phyloP scores from a whole-genome alignment of 2,797 vertebrate genomes.

The Paguma larvata region DNA sequence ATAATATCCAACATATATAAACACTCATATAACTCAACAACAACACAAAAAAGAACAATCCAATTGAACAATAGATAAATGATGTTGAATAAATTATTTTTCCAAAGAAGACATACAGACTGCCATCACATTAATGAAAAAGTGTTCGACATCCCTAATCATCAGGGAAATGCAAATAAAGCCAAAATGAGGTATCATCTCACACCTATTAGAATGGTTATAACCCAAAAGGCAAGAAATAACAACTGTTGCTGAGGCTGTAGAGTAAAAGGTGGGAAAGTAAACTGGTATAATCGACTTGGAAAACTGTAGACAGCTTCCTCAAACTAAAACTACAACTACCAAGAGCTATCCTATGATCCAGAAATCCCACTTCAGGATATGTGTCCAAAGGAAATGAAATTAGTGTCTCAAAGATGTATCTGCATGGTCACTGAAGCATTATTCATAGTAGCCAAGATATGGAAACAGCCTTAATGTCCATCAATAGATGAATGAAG shows the following conservation, averaged over 20 bases:
- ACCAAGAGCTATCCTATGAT: neutral
- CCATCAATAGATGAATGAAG: neutral
- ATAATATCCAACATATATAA: neutral
- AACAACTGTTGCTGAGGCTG: neutral
- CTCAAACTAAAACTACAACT: neutral
- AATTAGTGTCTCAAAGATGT: neutral
- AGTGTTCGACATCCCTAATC: neutral
- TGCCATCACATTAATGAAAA: neutral
- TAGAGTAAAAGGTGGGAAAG: neutral
- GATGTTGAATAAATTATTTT: neutral
- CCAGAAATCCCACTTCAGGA: neutral
- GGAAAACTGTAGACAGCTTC: neutral
- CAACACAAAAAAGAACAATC: neutral
- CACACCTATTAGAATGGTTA: neutral
- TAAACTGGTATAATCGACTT: neutral
- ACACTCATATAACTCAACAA: neutral
- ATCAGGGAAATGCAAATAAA: neutral
- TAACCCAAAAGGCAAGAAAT: neutral
- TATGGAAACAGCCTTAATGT: neutral
- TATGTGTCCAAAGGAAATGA: neutral
- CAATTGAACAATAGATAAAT: neutral
- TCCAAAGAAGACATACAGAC: neutral
- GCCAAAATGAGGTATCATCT: neutral
- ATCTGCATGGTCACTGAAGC: neutral
- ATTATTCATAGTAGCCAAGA: neutral